Conservation (phyloP, 2,113 vertebrate species). For the Henicopernis longicauda region DNA sequence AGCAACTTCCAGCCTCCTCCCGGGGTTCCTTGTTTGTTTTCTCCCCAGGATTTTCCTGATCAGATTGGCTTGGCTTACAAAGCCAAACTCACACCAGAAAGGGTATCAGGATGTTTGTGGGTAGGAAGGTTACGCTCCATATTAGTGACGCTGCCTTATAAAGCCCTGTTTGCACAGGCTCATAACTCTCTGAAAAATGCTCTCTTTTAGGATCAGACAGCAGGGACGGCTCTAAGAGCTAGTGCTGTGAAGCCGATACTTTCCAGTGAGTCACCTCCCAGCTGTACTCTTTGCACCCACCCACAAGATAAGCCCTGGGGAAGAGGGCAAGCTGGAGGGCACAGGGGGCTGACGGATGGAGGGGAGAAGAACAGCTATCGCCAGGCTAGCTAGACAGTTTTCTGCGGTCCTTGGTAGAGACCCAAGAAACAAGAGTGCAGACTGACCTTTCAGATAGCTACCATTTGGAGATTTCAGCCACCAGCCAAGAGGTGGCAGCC, state of each 20-base stretch:
- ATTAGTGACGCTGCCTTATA: slow-evolving; percentile 33
- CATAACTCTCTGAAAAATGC: neutral
- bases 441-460: neutral
- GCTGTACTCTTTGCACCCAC: neutral
- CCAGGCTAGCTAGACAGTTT: neutral
- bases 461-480: neutral
- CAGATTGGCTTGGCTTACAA: slow-evolving; percentile 28
- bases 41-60: slow-evolving; percentile 48
- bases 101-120: slow-evolving; percentile 31
- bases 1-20: neutral
- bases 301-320: neutral
- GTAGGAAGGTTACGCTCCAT: neutral
- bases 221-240: fast-evolving
- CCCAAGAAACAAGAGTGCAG: neutral
- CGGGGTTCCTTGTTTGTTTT: neutral
- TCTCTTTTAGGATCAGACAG: neutral
- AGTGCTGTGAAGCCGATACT: neutral
- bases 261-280: neutral
- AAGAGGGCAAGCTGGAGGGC: neutral
- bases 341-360: fast-evolving
- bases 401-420: neutral
- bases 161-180: slow-evolving; percentile 13
- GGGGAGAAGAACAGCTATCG: neutral
- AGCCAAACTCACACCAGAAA: slow-evolving; percentile 29
- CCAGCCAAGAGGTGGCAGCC: neutral